These are phyloP conservation scores for Prionailurus viverrinus DNA, from an alignment of 2,113 vertebrate species.

Conservation along the genomic window DNA sequence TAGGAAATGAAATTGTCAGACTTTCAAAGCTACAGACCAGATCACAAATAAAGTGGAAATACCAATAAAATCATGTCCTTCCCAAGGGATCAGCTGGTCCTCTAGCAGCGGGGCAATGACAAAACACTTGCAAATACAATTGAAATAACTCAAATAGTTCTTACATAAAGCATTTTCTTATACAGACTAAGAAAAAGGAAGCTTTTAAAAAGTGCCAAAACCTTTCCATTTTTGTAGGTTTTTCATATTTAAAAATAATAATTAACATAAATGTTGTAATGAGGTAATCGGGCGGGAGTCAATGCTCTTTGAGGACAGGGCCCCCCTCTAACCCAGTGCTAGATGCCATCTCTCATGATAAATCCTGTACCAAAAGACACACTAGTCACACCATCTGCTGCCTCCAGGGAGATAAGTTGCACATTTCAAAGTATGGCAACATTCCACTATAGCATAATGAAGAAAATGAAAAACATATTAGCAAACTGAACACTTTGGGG, in stretches of 20 bases:
- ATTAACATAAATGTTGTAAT: background rate
- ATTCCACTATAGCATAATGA: conserved; percentile 83
- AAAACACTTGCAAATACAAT: conserved; percentile 47
- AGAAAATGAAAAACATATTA: conserved; percentile 81
- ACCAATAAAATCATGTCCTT: background rate
- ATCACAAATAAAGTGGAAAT: background rate
- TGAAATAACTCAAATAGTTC: conserved; percentile 36
- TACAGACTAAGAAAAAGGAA: conserved; percentile 11
- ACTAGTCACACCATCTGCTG: conserved; percentile 80
- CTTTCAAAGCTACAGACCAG: background rate
- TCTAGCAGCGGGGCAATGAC: background rate
- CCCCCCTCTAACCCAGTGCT: background rate
- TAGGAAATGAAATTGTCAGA: background rate
- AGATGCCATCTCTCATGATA: conserved; percentile 44
- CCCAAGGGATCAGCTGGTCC: background rate
- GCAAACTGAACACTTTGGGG: conserved; percentile 79
- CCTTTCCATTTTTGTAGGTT: background rate
- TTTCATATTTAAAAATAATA: conserved; percentile 34
- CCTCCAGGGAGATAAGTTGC: conserved; percentile 76
- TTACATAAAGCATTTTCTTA: conserved; percentile 34
- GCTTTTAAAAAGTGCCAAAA: conserved; percentile 26
- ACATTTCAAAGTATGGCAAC: conserved; percentile 83
- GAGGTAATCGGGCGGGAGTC: background rate
- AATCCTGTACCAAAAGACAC: conserved; percentile 75
- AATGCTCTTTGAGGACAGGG: conserved; percentile 68